phyloP scores from a whole-genome alignment of 2,888 invertebrate species.

The Netelia fuscicornis region DNA sequence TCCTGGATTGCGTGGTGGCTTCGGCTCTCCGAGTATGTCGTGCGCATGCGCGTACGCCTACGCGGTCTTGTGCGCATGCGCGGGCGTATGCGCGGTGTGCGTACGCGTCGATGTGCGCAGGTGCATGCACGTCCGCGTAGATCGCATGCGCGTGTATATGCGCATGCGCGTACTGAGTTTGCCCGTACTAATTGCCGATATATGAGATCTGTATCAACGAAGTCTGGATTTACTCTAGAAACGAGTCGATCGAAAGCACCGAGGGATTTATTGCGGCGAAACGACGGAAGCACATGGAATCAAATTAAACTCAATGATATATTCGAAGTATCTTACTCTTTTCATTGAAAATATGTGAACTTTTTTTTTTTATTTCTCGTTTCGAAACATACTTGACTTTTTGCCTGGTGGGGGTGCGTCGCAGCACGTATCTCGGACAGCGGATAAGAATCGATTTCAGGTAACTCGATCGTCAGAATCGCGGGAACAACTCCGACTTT shows the following conservation, averaged over 20 bases:
- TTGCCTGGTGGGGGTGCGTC: too few relatives aligned
- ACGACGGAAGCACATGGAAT: neutral
- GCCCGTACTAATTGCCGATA: neutral
- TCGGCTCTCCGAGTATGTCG: too few relatives aligned
- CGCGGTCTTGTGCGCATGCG: too few relatives aligned
- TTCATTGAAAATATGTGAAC: neutral
- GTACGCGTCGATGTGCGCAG: too few relatives aligned
- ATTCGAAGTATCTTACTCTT: neutral
- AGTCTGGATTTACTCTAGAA: neutral
- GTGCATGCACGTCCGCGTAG: too few relatives aligned
- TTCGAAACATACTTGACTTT: neutral
- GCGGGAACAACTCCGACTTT: slow-evolving; percentile 34
- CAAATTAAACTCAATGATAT: too few relatives aligned
- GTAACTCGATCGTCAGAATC: slow-evolving; percentile 20
- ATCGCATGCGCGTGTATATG: too few relatives aligned
- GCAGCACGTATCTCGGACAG: neutral
- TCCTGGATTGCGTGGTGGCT: neutral
- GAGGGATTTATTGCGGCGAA: neutral
- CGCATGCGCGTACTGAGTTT: neutral
- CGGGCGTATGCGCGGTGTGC: neutral
- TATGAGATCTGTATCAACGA: neutral
- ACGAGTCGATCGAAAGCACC: neutral
- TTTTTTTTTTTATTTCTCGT: neutral
- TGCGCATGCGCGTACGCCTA: too few relatives aligned
- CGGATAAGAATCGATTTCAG: slow-evolving; percentile 47